Evolutionary conservation across 1,140 invertebrate species (phyloP).

Genomic region (Meloidogyne hapla): DNA sequence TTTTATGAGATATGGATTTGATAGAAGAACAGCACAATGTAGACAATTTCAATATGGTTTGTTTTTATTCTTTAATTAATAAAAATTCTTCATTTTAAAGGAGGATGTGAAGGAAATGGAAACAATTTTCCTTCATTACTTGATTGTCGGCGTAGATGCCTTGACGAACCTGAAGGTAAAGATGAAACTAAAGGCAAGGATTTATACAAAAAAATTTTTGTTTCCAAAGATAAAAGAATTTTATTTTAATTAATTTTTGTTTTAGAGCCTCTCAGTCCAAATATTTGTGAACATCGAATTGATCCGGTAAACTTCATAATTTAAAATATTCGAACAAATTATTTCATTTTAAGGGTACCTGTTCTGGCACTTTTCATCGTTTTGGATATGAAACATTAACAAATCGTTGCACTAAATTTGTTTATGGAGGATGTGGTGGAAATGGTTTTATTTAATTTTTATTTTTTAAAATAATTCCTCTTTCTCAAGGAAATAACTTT

Average conservation of each 20-base stretch:
- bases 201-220: too few relatives aligned
- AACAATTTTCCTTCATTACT: conserved; percentile 46
- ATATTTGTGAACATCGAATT: conserved; percentile 53
- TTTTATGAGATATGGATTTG: conserved; percentile 51
- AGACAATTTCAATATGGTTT: conserved; percentile 49
- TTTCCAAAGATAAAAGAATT: background rate
- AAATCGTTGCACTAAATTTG: conserved; percentile 52
- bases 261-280: conserved; percentile 28
- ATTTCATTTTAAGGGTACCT: conserved; percentile 44
- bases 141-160: conserved; percentile 43
- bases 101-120: conserved; percentile 54
- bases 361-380: conserved; percentile 53
- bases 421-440: conserved; percentile 59
- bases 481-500: conserved; percentile 52
- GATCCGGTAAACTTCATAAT: conserved; percentile 47
- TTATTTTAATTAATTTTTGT: background rate
- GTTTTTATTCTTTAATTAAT: background rate
- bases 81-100: background rate
- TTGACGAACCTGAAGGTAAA: conserved; percentile 1
- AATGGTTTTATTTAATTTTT: conserved; percentile 32
- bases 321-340: background rate
- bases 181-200: background rate
- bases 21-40: conserved; percentile 39
- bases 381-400: conserved; percentile 53
- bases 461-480: background rate